phyloP scores from a whole-genome alignment of 2,888 invertebrate species.

The Anthophora plumipes region DNA sequence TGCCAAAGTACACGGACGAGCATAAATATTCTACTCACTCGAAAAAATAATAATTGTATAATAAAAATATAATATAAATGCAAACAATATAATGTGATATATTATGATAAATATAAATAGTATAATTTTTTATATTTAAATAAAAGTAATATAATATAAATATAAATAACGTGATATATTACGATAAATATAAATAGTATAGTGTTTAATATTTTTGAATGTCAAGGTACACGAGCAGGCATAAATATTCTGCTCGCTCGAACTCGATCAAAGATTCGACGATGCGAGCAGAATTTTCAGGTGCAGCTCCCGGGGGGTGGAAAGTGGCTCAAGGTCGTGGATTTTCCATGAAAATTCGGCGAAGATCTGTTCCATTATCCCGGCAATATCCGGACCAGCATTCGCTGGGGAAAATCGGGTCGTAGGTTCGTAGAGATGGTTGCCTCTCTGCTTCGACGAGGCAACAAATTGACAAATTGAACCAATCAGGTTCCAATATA shows the following conservation, averaged over 20 bases:
- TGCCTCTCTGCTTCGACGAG: constrained; percentile 28
- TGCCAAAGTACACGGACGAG: too few species aligned
- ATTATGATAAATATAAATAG: too few species aligned
- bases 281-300: constrained; percentile 13
- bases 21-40: too few species aligned
- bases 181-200: too few species aligned
- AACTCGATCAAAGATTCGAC: constrained; percentile 1
- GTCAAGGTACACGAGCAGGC: too few species aligned
- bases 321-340: constrained; percentile 46
- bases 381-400: constrained; percentile 65
- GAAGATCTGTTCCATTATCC: constrained; percentile 64
- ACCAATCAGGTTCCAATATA: constrained; percentile 68
- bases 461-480: constrained; percentile 69
- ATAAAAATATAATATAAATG: too few species aligned
- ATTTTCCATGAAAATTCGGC: constrained; percentile 62
- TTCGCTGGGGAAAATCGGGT: constrained; percentile 64
- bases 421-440: constrained; percentile 22
- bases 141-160: too few species aligned
- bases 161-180: too few species aligned
- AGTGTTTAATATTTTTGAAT: too few species aligned
- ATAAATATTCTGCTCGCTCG: background rate
- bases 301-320: background rate
- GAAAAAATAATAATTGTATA: too few species aligned
- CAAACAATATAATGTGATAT: too few species aligned
- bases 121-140: too few species aligned